Evolutionary conservation across 2,888 invertebrate species (phyloP), one percentile per base, ranked within the genome.

Genomic region (Crepidodera aurea): DNA sequence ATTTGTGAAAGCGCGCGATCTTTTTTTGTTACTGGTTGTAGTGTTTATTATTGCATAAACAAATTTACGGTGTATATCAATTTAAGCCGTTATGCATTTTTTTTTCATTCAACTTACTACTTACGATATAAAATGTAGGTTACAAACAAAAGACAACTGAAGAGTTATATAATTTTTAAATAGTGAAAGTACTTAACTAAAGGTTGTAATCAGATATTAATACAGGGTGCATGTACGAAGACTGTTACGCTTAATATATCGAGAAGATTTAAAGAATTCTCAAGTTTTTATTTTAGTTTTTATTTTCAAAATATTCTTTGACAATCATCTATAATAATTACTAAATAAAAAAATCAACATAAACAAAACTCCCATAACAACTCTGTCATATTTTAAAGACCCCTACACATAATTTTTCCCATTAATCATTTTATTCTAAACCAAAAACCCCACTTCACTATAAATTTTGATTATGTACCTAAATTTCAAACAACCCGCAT

Each of bases 111-210:
- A 34, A 5, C 1, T 13, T 22, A 25, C 10, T 46, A 16, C 42
- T 10, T 19, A 13, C 8, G 10, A 7, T 7, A 7, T 7, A 2
- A 12, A 46, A 46, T 46, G 25, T 46, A 46, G 46, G 46, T 46
- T 46, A 46, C 46, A 46, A 46, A 46, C 25, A 46, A 46, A 46
- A 46, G 22, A 46, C 25, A 46, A n/a, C 25, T 6, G n/a, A 25
- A n/a, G 7, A 42, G 2, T 46, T 46, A 46, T 25, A 12, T 46
- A 22, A 46, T 46, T 46, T 46, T 46, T 46, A 5, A 2, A 44
- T 2, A 46, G 46, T 46, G 46, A 46, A 46, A 46, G 46, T 42
- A 42, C 8, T 42, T 8, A 7, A n/a, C 5, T 13, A 42, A 15
- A 6, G 1, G 8, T 7, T 2, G 29, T 29, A 29, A 15, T 42